These are phyloP conservation scores for Aegotheles bennettii DNA, from an alignment of 2,113 vertebrate genomes.

Conservation along the genomic window DNA sequence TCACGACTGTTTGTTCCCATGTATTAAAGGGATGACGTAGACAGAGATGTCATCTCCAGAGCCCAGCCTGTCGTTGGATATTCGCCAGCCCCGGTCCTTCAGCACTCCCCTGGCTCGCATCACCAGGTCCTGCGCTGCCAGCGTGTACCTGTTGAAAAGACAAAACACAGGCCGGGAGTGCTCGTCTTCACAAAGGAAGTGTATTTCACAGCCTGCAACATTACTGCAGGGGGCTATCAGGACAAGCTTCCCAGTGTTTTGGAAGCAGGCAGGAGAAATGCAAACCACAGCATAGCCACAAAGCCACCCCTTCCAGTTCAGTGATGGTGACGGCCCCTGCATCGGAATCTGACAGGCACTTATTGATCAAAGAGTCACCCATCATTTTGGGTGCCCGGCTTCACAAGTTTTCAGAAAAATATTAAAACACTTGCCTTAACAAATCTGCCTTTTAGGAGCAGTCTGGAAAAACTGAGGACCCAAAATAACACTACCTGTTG, in stretches of 20 bases:
- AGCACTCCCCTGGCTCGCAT: conserved; percentile 92
- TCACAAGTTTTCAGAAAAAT: neutral
- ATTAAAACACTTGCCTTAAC: neutral
- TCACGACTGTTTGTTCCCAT: conserved; percentile 85
- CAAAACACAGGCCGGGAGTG: neutral
- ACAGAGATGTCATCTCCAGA: conserved; percentile 98
- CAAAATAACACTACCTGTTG: neutral
- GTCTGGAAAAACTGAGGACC: neutral
- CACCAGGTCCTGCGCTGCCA: conserved; percentile 94
- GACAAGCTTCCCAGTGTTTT: neutral
- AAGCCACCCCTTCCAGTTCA: neutral
- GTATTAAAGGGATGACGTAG: conserved; percentile 91
- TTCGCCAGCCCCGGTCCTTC: conserved; percentile 95
- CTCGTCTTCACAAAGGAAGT: accelerated
- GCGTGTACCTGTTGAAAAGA: conserved; percentile 84
- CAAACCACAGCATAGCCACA: neutral
- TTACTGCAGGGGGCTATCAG: neutral
- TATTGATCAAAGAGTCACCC: neutral
- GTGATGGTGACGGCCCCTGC: neutral
- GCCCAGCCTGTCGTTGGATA: conserved; percentile 89
- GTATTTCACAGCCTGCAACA: neutral
- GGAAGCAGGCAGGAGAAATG: neutral
- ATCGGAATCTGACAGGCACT: neutral
- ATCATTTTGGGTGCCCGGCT: neutral
- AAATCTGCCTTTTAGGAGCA: neutral